Evolutionary conservation across 2,888 invertebrate genomes (phyloP), one percentile per base, ranked within the genome.

Genomic region (Boloria selene): DNA sequence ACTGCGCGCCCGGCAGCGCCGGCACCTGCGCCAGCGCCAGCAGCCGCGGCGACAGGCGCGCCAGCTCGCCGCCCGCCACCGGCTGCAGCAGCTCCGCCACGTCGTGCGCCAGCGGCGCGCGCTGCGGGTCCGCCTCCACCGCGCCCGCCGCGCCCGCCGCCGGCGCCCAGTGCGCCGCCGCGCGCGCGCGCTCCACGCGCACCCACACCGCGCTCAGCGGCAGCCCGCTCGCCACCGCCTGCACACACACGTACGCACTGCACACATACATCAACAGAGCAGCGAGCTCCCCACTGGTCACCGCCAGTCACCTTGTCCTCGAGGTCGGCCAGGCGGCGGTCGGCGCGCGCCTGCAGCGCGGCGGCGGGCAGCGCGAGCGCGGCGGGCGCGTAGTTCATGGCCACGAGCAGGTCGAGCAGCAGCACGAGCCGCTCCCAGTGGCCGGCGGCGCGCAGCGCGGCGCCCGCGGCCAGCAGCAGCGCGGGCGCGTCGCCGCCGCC

Each of bases 341-440:
- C 71, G 18, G 50, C 62, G 65, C 60, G 50, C 16, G 17, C 51
- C 63, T n/a, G 58, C 61, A 49, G 38, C 18, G 50, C 56, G 44
- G 64, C 51, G 59, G 62, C 64, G 16, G 75, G 72, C 44, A 70
- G 72, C 74, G 83, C 80, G 38, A 70, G 74, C 44, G 64, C 72
- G 47, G 65, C 49, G 26, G 65, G 54, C 56, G 93, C 89, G 70
- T 95, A 90, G 90, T 95, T 96, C 72, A 96, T 86, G 72, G 94
- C 94, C 42, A 95, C 86, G 75, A 95, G 95, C 78, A 96, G 86
- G 78, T 95, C 94, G 55, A 96, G 82, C 47, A 96, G 87, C 70
- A 95, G 94, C 93, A 95, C 95, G 76, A 97, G 93, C 76, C 94
- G 94, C 86, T 96, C 96, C 93, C 94, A 95, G 66, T 96, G 91